Base-by-base conservation (phyloP, 2,888 invertebrate species). In the Oligia latruncula region DNA sequence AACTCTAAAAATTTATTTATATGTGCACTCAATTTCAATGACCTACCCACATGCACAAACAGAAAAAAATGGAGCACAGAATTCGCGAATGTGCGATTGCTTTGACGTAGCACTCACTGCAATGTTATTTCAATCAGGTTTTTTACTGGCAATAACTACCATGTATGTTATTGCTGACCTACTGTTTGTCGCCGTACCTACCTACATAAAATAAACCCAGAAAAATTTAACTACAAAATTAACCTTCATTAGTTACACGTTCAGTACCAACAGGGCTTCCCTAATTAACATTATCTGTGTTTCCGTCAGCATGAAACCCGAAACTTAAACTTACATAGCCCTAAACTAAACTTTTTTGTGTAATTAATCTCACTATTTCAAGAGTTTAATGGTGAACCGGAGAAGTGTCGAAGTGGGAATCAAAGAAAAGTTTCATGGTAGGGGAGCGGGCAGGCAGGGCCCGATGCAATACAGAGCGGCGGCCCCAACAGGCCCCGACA, bases 301-400 rank as follows among this genome's bases (percentile, higher is more conserved):
- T 71, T 65, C n/a, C 40, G 35, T 46, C 67, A 35, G 9, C 52
- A 55, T 40, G 82, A 81, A 82, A 66, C 72, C 74, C 40, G 64
- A 66, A 82, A 71, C 75, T 76, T 60, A 49, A 66, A 71, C 75
- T 55, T 20, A 65, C 46, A 43, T 64, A 58, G 17, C 43, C n/a
- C 43, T 75, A 79, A 78, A 78, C 60, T 65, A 70, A 52, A 77
- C 29, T 58, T 77, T 74, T 67, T 64, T 15, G 35, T 71, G 74
- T 81, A 78, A 86, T 89, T 84, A 89, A 89, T 88, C 84, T 86
- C 78, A 86, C 78, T 77, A 72, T 71, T 87, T 80, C 70, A 78
- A 23, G 77, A 74, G 52, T 68, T 64, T 77, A 86, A 79, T 76
- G 77, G 73, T 55, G 43, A 66, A 60, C 40, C 64, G 35, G 66